Evolutionary conservation across 2,113 vertebrate genomes (phyloP), one percentile per base, ranked within the genome.

Genomic region (Macquaria ambigua): DNA sequence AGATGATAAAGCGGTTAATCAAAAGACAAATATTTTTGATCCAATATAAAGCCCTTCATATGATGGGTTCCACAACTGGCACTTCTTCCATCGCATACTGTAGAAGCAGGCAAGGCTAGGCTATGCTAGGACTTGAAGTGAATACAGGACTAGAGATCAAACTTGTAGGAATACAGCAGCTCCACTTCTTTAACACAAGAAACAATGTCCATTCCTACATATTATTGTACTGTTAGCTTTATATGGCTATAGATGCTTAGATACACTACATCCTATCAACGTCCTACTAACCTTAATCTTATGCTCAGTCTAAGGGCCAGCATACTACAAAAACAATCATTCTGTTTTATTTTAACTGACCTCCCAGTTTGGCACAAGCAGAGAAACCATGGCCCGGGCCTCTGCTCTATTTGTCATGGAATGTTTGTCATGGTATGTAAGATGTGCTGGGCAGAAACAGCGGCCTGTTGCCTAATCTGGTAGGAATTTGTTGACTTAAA

Each of bases 401-500:
- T 87, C 83, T 62, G 79, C 79, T 91, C 85, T 87, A 85, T 87
- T 94, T 94, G 88, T 93, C 90, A 92, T 84, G 93, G 83, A 90
- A 90, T 91, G 82, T 92, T 93, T 91, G 83, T 86, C 79, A 85
- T 83, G 92, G 86, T 93, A 94, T 95, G 92, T 86, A 90, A 93
- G 87, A 92, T 91, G 90, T 79, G 74, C 92, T 85, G 91, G 80
- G 78, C 87, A 93, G 93, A 94, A 90, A 88, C 81, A 82, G 77
- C 79, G 81, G 88, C 89, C 89, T 90, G 90, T 94, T 95, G 90
- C 89, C 89, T 94, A 94, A 95, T 95, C 89, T 92, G 86, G 61
- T 41, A 92, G 93, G 94, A 95, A 95, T 95, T 92, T 95, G 89
- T 93, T 93, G 79, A 93, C 85, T 87, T 89, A 91, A 94, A 91